phyloP scores from a whole-genome alignment of 1,140 invertebrate genomes.

The Meloidogyne chitwoodi region DNA sequence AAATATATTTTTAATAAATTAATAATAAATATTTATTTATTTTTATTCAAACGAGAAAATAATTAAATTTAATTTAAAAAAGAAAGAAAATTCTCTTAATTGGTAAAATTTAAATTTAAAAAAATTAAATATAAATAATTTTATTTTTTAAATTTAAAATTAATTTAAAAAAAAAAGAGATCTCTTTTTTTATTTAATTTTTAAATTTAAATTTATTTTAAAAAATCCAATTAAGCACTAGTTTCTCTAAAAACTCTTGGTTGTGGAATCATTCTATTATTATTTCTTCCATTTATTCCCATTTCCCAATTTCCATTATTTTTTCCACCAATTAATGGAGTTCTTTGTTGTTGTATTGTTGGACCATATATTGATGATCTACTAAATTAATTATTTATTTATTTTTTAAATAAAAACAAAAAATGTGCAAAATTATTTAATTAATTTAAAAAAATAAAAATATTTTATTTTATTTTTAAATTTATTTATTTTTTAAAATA shows the following conservation, averaged over 20 bases:
- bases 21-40: too few relatives aligned
- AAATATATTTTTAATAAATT: too few relatives aligned
- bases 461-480: too few relatives aligned
- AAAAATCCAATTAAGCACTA: background rate
- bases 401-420: background rate
- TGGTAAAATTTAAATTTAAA: too few relatives aligned
- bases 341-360: background rate
- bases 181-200: background rate
- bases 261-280: background rate
- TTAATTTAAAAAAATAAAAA: background rate
- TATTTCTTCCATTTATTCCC: background rate
- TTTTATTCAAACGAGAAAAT: too few relatives aligned
- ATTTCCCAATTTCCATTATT: background rate
- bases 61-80: too few relatives aligned
- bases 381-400: background rate
- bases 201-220: too few relatives aligned
- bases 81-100: too few relatives aligned
- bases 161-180: background rate
- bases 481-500: background rate
- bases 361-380: background rate
- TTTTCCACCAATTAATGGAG: background rate
- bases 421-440: too few relatives aligned
- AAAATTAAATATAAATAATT: too few relatives aligned
- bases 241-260: background rate
- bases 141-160: too few relatives aligned